phyloP scores from a whole-genome alignment of 92 coral and sea anemone species.

The Plumapathes pennacea region DNA sequence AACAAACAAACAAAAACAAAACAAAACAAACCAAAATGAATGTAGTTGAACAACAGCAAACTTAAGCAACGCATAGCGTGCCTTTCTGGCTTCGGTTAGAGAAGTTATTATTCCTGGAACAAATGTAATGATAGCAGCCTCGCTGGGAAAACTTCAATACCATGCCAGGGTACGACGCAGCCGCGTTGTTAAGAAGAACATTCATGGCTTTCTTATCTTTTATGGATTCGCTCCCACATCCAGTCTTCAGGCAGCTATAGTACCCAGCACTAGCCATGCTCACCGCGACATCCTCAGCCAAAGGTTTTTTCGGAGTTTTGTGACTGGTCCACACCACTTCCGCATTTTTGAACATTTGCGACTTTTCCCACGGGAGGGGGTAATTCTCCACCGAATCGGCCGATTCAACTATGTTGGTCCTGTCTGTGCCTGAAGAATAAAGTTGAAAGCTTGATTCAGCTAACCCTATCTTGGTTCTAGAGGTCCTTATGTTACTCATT shows the following conservation, averaged over 20 bases:
- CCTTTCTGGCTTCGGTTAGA: slow-evolving; percentile 99
- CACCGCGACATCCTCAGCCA: slow-evolving; percentile 70
- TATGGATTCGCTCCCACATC: too few species aligned
- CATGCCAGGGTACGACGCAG: slow-evolving; percentile 89
- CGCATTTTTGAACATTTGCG: slow-evolving; percentile 60
- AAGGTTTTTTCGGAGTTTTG: slow-evolving; percentile 37
- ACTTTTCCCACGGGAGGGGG: slow-evolving; percentile 66
- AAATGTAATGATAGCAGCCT: slow-evolving; percentile 75
- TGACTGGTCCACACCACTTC: slow-evolving; percentile 67
- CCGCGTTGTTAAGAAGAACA: slow-evolving; percentile 80
- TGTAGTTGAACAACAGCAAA: too few species aligned
- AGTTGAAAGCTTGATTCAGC: too few species aligned
- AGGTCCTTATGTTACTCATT: too few species aligned
- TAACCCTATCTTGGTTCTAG: too few species aligned
- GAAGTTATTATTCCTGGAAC: slow-evolving; percentile 94
- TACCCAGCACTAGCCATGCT: slow-evolving; percentile 77
- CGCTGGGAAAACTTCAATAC: slow-evolving; percentile 57
- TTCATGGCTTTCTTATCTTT: too few species aligned
- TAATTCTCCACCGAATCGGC: slow-evolving; percentile 67
- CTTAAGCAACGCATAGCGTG: slow-evolving; percentile 56
- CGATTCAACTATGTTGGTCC: slow-evolving; percentile 85
- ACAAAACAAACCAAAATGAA: too few species aligned
- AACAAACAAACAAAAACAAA: too few species aligned
- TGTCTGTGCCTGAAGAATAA: slow-evolving; percentile 74
- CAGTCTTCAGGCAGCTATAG: too few species aligned